A percentile compares a stretch with the other conserved stretches of the same genome.
Evolutionary conservation across 2,888 invertebrate species (phyloP).

Genomic region (Synanthedon formicaeformis): DNA sequence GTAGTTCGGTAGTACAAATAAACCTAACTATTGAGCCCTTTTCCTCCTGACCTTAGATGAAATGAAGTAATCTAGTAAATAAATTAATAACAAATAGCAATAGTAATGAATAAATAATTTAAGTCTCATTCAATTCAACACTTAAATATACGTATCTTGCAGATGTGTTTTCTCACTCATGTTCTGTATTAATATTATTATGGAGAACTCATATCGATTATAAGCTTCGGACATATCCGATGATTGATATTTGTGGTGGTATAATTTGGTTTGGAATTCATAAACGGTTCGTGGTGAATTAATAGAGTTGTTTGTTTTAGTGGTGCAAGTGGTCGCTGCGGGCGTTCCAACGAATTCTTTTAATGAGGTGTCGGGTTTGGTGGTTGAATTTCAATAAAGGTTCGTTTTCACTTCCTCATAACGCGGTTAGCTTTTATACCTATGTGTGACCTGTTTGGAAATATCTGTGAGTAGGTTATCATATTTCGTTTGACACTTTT

Average conservation of each 20-base stretch:
- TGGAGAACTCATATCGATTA: constrained; percentile 33
- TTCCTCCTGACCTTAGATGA: too few relatives aligned
- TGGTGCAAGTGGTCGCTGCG: constrained; percentile 29
- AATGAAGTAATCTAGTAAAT: too few relatives aligned
- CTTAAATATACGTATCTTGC: too few relatives aligned
- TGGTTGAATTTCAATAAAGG: constrained; percentile 33
- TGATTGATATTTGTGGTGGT: constrained; percentile 52
- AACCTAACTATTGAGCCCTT: too few relatives aligned
- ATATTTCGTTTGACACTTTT: too few relatives aligned
- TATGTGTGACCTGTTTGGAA: neutral
- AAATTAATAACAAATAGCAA: too few relatives aligned
- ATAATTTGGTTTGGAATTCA: constrained; percentile 34
- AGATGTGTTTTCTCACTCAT: too few relatives aligned
- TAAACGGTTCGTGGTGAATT: constrained; percentile 38
- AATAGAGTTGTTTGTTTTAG: constrained; percentile 66
- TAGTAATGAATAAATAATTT: too few relatives aligned
- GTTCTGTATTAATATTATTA: too few relatives aligned
- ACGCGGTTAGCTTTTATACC: neutral
- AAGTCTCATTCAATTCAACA: too few relatives aligned
- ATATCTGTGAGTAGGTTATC: too few relatives aligned
- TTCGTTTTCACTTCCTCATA: constrained; percentile 13
- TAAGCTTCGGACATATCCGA: constrained; percentile 27
- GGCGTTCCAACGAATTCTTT: constrained; percentile 41
- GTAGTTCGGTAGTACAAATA: too few relatives aligned
- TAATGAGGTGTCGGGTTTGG: constrained; percentile 54